Conservation (phyloP, 2,888 invertebrate genomes). For the Dynastes maya region DNA sequence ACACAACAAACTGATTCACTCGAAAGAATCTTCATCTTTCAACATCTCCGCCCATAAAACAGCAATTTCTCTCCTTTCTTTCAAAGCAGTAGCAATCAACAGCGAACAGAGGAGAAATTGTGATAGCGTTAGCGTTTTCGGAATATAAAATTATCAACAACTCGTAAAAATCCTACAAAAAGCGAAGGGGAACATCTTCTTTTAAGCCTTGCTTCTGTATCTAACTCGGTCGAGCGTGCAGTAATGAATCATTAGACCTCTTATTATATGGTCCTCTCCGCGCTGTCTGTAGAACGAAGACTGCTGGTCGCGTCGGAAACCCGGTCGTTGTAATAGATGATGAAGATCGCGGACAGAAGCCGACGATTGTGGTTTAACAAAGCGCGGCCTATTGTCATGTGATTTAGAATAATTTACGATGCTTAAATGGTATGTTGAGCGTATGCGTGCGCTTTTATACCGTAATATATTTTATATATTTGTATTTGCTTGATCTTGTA, state of each 20-base stretch:
- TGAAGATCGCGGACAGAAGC: conserved; percentile 11
- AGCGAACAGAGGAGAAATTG: conserved; percentile 11
- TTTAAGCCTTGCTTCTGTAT: conserved; percentile 1
- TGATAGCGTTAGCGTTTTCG: not conserved
- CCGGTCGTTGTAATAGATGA: conserved; percentile 1
- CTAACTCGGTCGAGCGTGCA: not conserved
- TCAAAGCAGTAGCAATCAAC: conserved; percentile 23
- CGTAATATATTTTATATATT: not conserved
- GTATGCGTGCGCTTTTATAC: not conserved
- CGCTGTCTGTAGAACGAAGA: too few relatives aligned
- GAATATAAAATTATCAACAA: conserved; percentile 39
- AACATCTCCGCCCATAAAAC: conserved; percentile 11
- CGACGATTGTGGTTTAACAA: conserved; percentile 35
- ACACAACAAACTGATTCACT: not conserved
- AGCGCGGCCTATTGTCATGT: conserved; percentile 31
- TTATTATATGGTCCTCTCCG: not conserved
- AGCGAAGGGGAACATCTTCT: conserved; percentile 4
- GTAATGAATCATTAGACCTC: conserved; percentile 17
- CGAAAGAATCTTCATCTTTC: conserved; percentile 16
- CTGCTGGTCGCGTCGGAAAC: not conserved
- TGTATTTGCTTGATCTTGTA: not conserved
- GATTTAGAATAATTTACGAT: conserved; percentile 46
- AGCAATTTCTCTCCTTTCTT: conserved; percentile 21
- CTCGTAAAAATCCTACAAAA: conserved; percentile 37
- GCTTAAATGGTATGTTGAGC: conserved; percentile 26